phyloP scores from a whole-genome alignment of 2,888 invertebrate genomes.

The Bibio marci region DNA sequence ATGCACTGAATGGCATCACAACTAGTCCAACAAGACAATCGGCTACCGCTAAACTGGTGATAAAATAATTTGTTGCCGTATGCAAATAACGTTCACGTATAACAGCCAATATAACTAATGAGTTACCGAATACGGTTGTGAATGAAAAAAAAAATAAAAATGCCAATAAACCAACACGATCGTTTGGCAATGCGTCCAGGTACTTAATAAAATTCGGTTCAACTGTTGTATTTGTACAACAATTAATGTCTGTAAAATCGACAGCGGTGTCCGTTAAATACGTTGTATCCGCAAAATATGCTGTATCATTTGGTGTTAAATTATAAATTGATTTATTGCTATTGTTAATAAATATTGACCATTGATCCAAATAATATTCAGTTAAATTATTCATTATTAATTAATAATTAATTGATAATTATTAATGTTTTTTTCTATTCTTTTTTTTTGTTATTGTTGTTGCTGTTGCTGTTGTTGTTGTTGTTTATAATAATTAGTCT shows the following conservation, averaged over 20 bases:
- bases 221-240: conserved; percentile 11
- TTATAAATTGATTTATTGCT: conserved; percentile 20
- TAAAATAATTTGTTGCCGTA: conserved; percentile 94
- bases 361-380: conserved; percentile 16
- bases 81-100: conserved; percentile 83
- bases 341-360: conserved; percentile 2
- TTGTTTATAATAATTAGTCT: no score
- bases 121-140: conserved; percentile 89
- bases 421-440: no score
- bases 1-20: conserved; percentile 94
- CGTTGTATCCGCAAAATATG: conserved; percentile 21
- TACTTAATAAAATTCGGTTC: conserved; percentile 26
- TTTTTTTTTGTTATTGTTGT: no score
- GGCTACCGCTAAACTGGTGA: conserved; percentile 90
- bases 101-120: conserved; percentile 85
- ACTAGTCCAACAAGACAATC: conserved; percentile 91
- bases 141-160: conserved; percentile 75
- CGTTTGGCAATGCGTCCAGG: conserved; percentile 38
- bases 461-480: no score
- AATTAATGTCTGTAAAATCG: conserved; percentile 21
- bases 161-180: conserved; percentile 59
- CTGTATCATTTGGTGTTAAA: conserved; percentile 23
- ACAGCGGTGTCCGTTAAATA: conserved; percentile 12
- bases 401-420: no score
- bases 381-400: conserved; percentile 24